Percentiles rank a stretch among this genome's conserved stretches.
Conservation (phyloP, 2,797 vertebrate species). For the Rhinogobio ventralis region DNA sequence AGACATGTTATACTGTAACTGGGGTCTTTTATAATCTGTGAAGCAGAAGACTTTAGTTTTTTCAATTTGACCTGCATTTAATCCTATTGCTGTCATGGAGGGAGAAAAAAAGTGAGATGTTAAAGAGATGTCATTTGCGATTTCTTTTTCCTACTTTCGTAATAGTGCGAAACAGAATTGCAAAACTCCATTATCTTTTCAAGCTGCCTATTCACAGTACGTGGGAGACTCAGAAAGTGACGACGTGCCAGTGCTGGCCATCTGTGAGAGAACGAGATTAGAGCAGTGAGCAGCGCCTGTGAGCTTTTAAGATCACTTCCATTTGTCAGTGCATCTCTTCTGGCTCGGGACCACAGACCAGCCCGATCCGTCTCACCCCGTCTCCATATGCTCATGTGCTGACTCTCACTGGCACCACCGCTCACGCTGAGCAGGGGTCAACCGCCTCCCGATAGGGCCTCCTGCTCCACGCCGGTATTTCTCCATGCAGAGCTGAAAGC, state of each 20-base stretch:
- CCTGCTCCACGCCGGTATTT: neutral
- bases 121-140: slow-evolving; percentile 5
- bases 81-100: neutral
- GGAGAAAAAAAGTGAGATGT: neutral
- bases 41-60: neutral
- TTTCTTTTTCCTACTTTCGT: neutral
- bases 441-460: slow-evolving; percentile 27
- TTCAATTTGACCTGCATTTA: neutral
- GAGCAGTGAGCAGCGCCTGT: slow-evolving; percentile 21
- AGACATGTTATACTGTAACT: neutral
- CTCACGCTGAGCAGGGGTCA: slow-evolving; percentile 41
- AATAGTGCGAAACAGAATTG: slow-evolving; percentile 1
- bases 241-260: slow-evolving; percentile 47
- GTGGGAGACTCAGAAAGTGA: slow-evolving; percentile 16
- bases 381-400: slow-evolving; percentile 67
- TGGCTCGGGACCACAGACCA: slow-evolving; percentile 66
- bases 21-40: neutral
- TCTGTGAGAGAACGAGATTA: slow-evolving; percentile 53
- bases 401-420: slow-evolving; percentile 35
- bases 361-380: slow-evolving; percentile 59
- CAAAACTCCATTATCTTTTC: slow-evolving; percentile 13
- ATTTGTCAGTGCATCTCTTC: slow-evolving; percentile 67
- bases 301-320: slow-evolving; percentile 57
- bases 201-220: slow-evolving; percentile 2
- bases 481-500: slow-evolving; percentile 4